Conservation (phyloP, 2,797 vertebrate genomes). For the Coranthus polyacanthus region DNA sequence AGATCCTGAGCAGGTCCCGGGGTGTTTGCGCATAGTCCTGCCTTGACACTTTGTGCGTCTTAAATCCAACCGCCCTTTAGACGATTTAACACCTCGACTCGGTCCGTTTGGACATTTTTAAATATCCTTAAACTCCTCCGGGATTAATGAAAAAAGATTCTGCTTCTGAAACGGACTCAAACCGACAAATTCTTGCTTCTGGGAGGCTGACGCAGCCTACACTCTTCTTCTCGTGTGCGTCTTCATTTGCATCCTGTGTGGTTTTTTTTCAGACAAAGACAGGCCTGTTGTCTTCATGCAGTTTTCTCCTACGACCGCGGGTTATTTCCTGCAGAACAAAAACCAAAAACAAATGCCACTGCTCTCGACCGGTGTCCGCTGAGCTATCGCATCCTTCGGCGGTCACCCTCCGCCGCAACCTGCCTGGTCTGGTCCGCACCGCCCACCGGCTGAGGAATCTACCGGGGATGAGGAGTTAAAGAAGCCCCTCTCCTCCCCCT, state of each 20-base stretch:
- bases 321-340: background rate
- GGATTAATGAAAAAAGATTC: too few species aligned
- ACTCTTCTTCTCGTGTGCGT: slow-evolving; percentile 33
- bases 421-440: slow-evolving; percentile 34
- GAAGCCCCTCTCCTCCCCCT: background rate
- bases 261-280: slow-evolving; percentile 54
- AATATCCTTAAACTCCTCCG: slow-evolving; percentile 17
- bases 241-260: slow-evolving; percentile 1
- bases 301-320: background rate
- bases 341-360: slow-evolving; percentile 2
- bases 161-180: too few species aligned
- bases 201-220: background rate
- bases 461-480: slow-evolving; percentile 10
- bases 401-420: slow-evolving; percentile 36
- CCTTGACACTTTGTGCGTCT: slow-evolving; percentile 17
- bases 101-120: background rate
- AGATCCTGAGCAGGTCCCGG: slow-evolving; percentile 20
- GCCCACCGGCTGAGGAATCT: slow-evolving; percentile 38
- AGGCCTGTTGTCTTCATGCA: background rate
- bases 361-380: background rate
- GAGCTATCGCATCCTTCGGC: slow-evolving; percentile 31
- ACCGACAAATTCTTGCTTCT: background rate
- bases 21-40: slow-evolving; percentile 8
- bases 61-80: background rate
- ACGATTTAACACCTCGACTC: background rate